A percentile compares a stretch with the other conserved stretches of the same genome.
phyloP scores from a whole-genome alignment of 2,797 vertebrate species.

The Liasis olivaceus region DNA sequence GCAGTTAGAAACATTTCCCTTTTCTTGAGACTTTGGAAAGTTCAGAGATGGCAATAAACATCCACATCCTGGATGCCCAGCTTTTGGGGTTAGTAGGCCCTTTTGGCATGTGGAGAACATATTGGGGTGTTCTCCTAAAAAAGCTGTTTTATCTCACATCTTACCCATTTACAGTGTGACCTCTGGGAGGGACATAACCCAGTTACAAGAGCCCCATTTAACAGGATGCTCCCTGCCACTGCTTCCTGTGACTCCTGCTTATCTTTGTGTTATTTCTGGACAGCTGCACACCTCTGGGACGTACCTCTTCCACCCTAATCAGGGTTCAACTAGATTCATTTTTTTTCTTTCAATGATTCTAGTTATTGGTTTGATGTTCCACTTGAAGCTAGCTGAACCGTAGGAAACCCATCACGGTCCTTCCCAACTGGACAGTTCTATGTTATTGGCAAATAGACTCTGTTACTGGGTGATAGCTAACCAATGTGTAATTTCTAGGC shows the following conservation, averaged over 20 bases:
- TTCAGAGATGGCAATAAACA: neutral
- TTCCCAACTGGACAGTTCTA: neutral
- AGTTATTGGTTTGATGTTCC: neutral
- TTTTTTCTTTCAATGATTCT: neutral
- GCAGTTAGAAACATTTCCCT: neutral
- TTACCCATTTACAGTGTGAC: neutral
- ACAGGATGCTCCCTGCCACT: neutral
- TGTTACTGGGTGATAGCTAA: neutral
- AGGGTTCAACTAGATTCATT: neutral
- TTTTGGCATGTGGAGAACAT: neutral
- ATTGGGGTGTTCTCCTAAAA: neutral
- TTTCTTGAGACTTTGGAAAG: neutral
- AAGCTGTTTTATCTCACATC: neutral
- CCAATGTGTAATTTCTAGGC: neutral
- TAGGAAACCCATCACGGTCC: neutral
- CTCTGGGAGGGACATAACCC: neutral
- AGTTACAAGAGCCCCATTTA: neutral
- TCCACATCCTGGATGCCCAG: neutral
- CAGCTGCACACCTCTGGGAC: neutral
- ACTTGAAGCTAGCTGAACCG: neutral
- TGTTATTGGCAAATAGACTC: neutral
- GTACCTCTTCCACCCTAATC: neutral
- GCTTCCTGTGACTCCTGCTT: neutral
- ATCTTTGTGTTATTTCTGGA: neutral
- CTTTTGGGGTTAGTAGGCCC: neutral